These are phyloP conservation scores for Scaptomyza parva DNA, from an alignment of 2,888 invertebrate genomes.

Conservation along the genomic window DNA sequence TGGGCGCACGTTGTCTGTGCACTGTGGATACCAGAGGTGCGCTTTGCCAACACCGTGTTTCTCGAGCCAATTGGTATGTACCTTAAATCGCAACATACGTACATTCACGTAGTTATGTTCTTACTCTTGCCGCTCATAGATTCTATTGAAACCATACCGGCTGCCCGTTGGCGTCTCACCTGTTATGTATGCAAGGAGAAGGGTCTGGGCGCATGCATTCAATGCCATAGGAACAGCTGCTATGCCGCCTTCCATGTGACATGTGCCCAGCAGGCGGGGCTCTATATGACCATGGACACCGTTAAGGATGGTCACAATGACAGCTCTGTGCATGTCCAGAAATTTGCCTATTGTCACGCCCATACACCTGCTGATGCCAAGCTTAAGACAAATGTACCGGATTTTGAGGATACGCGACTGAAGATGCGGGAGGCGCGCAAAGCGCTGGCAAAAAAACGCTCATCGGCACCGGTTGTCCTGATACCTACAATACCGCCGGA, in stretches of 20 bases:
- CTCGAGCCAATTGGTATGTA: conserved; percentile 94
- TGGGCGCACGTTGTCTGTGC: conserved; percentile 99
- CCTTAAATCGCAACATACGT: background rate
- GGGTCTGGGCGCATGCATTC: conserved; percentile 97
- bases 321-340: conserved; percentile 93
- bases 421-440: conserved; percentile 95
- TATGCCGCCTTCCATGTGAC: conserved; percentile 99
- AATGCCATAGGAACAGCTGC: conserved; percentile 98
- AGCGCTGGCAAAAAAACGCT: conserved; percentile 94
- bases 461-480: conserved; percentile 95
- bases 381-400: conserved; percentile 85
- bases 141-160: conserved; percentile 97
- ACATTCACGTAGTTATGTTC: background rate
- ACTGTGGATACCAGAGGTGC: conserved; percentile 99
- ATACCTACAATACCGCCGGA: conserved; percentile 97
- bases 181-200: conserved; percentile 98
- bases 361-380: conserved; percentile 88
- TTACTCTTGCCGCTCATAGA: conserved; percentile 85
- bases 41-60: conserved; percentile 99
- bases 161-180: conserved; percentile 97
- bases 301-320: conserved; percentile 88
- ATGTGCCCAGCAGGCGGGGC: conserved; percentile 97
- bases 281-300: conserved; percentile 98
- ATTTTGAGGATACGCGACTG: conserved; percentile 88
- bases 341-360: conserved; percentile 97